A percentile compares a stretch with the other conserved stretches of the same genome.
Conservation (phyloP, 2,797 vertebrate species). For the Pampus argenteus region DNA sequence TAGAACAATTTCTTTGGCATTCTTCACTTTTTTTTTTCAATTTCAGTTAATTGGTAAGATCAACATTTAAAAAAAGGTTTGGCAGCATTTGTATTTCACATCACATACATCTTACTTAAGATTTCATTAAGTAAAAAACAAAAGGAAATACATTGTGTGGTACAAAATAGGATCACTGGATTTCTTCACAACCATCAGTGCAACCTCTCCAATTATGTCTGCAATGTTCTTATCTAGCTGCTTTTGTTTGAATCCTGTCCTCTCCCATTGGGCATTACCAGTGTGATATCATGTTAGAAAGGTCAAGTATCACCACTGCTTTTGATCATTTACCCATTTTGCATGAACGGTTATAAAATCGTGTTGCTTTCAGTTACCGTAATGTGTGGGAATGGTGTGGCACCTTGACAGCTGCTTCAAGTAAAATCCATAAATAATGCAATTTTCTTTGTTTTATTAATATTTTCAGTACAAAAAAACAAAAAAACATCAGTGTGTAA, state of each 20-base stretch:
- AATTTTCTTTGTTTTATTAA: background rate
- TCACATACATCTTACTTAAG: background rate
- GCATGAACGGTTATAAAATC: constrained; percentile 46
- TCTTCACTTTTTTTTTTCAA: background rate
- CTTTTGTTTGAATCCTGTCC: constrained; percentile 53
- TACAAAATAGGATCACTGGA: background rate
- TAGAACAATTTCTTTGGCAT: background rate
- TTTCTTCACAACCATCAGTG: constrained; percentile 38
- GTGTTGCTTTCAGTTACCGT: constrained; percentile 15
- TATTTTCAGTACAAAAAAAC: background rate
- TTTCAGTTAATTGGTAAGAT: background rate
- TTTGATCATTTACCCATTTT: constrained; percentile 54
- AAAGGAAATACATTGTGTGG: background rate
- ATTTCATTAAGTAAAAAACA: background rate
- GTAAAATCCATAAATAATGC: constrained; percentile 5
- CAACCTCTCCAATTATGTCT: constrained; percentile 50
- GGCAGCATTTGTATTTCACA: background rate
- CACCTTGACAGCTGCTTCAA: constrained; percentile 34
- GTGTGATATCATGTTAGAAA: constrained; percentile 55
- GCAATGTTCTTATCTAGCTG: constrained; percentile 9
- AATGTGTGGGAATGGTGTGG: constrained; percentile 24
- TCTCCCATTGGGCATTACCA: constrained; percentile 44
- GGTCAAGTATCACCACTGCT: constrained; percentile 59
- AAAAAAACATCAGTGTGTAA: background rate
- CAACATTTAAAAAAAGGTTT: background rate